phyloP scores from a whole-genome alignment of 2,888 invertebrate species.

The Eupithecia centaureata region DNA sequence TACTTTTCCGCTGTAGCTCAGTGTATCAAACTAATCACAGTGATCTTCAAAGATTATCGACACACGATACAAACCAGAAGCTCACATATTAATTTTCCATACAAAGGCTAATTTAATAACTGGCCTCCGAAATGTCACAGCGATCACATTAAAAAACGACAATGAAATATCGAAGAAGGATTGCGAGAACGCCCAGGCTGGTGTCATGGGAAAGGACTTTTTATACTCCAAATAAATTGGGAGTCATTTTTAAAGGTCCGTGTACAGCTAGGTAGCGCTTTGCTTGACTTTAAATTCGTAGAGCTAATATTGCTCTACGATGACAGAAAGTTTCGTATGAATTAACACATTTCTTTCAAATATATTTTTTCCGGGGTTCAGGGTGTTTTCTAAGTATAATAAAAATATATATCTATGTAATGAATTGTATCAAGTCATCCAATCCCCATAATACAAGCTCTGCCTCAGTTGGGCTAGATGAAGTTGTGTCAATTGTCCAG shows the following conservation, averaged over 20 bases:
- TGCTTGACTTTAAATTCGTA: not conserved
- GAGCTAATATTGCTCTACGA: not conserved
- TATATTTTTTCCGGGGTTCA: no score
- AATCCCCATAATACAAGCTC: no score
- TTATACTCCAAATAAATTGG: constrained; percentile 81
- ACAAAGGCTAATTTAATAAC: constrained; percentile 84
- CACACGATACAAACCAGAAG: constrained; percentile 51
- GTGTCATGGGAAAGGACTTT: constrained; percentile 79
- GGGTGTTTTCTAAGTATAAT: no score
- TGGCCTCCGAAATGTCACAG: constrained; percentile 80
- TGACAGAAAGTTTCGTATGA: no score
- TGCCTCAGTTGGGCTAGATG: no score
- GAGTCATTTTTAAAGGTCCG: constrained; percentile 72
- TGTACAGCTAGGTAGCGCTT: not conserved
- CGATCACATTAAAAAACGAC: constrained; percentile 75
- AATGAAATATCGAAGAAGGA: constrained; percentile 73
- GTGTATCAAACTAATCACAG: not conserved
- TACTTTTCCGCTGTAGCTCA: not conserved
- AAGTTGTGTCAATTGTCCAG: no score
- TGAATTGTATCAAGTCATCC: no score
- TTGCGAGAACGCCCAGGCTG: constrained; percentile 72
- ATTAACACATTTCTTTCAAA: no score
- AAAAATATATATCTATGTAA: no score
- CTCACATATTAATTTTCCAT: constrained; percentile 77
- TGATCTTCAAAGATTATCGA: constrained; percentile 18